Conservation (phyloP, 1,140 invertebrate genomes). For the Drosophila leontia region DNA sequence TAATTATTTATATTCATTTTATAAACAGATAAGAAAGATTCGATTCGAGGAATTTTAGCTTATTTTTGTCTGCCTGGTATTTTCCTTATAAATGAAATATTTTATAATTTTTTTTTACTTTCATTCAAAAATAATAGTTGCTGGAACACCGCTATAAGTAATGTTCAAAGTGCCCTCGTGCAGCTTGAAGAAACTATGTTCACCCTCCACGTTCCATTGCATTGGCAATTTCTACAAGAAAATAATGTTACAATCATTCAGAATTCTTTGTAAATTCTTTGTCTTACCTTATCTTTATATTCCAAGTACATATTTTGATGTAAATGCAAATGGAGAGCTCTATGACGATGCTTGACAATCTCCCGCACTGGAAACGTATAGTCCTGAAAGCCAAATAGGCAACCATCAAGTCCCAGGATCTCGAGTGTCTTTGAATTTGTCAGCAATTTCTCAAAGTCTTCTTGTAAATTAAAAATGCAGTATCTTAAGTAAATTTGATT, state of each 20-base stretch:
- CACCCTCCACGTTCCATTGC: background rate
- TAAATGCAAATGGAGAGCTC: constrained; percentile 22
- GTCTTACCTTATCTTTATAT: background rate
- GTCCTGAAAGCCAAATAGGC: constrained; percentile 39
- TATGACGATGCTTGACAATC: constrained; percentile 25
- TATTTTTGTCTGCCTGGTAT: no score
- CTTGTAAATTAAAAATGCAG: constrained; percentile 2
- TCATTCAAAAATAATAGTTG: constrained; percentile 7
- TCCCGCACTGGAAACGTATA: constrained; percentile 30
- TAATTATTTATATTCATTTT: background rate
- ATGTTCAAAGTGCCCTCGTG: background rate
- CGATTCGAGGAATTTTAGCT: background rate
- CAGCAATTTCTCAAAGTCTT: constrained; percentile 17
- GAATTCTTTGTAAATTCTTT: no score
- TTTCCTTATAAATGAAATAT: background rate
- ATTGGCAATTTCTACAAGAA: background rate
- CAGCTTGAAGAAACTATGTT: constrained; percentile 6
- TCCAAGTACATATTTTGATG: background rate
- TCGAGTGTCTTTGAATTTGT: constrained; percentile 11
- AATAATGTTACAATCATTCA: background rate
- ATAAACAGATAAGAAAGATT: no score
- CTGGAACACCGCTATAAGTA: background rate
- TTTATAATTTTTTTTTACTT: background rate
- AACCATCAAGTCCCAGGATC: constrained; percentile 44
- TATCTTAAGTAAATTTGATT: constrained; percentile 35